These are phyloP conservation scores for Chaetodon trifasciatus DNA, from an alignment of 2,797 vertebrate genomes.

Conservation along the genomic window DNA sequence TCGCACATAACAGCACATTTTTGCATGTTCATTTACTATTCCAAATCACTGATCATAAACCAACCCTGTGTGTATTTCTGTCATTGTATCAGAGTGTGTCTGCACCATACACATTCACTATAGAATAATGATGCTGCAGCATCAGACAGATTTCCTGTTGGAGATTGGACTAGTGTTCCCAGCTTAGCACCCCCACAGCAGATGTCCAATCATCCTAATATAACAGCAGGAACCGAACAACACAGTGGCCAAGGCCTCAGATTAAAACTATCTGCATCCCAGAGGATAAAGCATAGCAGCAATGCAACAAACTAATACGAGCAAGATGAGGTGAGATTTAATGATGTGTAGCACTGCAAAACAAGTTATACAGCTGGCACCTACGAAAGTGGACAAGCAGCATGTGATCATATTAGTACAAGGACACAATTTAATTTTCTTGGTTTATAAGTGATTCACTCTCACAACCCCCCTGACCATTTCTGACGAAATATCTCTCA, in stretches of 20 bases:
- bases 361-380: conserved; percentile 7
- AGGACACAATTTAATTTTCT: neutral
- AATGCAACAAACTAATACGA: conserved; percentile 42
- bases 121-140: conserved; percentile 22
- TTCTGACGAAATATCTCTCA: neutral
- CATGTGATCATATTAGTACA: neutral
- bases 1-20: conserved; percentile 43
- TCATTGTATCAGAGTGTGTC: conserved; percentile 37
- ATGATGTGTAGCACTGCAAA: conserved; percentile 23
- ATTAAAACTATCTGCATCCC: conserved; percentile 76
- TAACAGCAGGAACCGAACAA: conserved; percentile 79
- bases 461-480: neutral
- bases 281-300: conserved; percentile 58
- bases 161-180: conserved; percentile 66
- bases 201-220: conserved; percentile 84
- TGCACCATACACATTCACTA: conserved; percentile 11
- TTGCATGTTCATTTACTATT: neutral
- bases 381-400: neutral
- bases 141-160: conserved; percentile 62
- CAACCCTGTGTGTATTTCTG: conserved; percentile 84
- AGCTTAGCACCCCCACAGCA: conserved; percentile 73
- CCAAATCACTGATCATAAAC: conserved; percentile 35
- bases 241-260: conserved; percentile 64
- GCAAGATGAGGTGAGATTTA: conserved; percentile 50
- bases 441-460: neutral